phyloP scores from a whole-genome alignment of 1,140 invertebrate genomes.

The Scaptomyza pallida region DNA sequence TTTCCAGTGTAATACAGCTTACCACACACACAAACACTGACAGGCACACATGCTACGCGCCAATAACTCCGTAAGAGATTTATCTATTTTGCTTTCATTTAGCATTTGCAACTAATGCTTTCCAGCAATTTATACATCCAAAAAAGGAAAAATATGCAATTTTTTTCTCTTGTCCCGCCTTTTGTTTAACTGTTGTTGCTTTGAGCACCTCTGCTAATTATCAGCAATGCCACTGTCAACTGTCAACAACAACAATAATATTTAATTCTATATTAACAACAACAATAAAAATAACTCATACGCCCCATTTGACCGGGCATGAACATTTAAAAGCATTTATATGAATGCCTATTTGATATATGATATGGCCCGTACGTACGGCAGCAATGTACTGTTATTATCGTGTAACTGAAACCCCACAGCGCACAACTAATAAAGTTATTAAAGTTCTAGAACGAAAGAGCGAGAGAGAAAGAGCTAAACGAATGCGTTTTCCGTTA shows the following conservation, averaged over 20 bases:
- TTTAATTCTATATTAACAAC: neutral
- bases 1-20: too few relatives aligned
- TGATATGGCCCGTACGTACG: neutral
- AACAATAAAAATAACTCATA: conserved; percentile 9
- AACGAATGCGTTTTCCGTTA: too few relatives aligned
- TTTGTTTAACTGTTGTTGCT: conserved; percentile 13
- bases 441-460: neutral
- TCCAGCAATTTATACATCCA: conserved; percentile 1
- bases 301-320: conserved; percentile 1
- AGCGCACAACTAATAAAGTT: neutral
- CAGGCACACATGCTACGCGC: neutral
- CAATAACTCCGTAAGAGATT: neutral
- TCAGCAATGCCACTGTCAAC: conserved; percentile 52
- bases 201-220: conserved; percentile 49
- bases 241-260: conserved; percentile 16
- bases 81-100: neutral
- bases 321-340: neutral
- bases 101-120: conserved; percentile 4
- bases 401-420: neutral
- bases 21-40: too few relatives aligned
- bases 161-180: conserved; percentile 18
- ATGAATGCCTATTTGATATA: neutral
- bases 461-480: too few relatives aligned
- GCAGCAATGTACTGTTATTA: neutral
- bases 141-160: neutral